Base-by-base conservation (phyloP, 2,888 invertebrate genomes). In the Ctena decussata region DNA sequence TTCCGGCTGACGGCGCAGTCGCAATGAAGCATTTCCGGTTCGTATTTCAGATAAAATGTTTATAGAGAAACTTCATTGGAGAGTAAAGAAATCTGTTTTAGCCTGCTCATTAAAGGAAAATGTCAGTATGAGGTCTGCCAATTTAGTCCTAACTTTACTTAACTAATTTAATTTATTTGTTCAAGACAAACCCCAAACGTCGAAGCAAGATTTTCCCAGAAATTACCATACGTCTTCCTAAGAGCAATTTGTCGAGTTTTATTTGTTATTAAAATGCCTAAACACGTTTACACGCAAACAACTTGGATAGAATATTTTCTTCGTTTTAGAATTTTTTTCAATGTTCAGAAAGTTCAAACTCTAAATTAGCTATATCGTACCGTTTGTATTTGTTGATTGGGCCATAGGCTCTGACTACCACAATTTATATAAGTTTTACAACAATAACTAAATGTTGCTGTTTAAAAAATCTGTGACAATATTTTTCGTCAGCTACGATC, bases 1-100 rank as follows among this genome's bases (percentile, higher is more conserved):
- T 87, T 87, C 86, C 86, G 78, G 44, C 49, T 44, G 82, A 84
- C 84, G 86, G 84, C 84, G 82, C 86, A 87, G 84, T 84, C 86
- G 75, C 77, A 73, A 79, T 75, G 76, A 76, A 82, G 79, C 60
- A 79, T 80, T 84, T 87, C 86, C 84, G 86, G 82, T 84, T 57
- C 69, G 70, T 77, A 77, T 82, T 78, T 74, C 69, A 37, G 49
- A 49, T 69, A 24, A 78, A 74, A 74, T 65, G 65, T 65, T 65
- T 65, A 65, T 65, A 65, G 65, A 65, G 65, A 65, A 65, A 65
- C 65, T 65, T 65, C 65, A 65, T 65, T 65, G 32, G 35, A 65
- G 65, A 35, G 65, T 65, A 65, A 65, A 65, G 65, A 65, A 65
- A 65, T 35, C 65, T 65, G 32, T 1, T 65, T 65, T 65, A 32